Conservation (phyloP, 2,888 invertebrate species). For the Anthrax anthrax region DNA sequence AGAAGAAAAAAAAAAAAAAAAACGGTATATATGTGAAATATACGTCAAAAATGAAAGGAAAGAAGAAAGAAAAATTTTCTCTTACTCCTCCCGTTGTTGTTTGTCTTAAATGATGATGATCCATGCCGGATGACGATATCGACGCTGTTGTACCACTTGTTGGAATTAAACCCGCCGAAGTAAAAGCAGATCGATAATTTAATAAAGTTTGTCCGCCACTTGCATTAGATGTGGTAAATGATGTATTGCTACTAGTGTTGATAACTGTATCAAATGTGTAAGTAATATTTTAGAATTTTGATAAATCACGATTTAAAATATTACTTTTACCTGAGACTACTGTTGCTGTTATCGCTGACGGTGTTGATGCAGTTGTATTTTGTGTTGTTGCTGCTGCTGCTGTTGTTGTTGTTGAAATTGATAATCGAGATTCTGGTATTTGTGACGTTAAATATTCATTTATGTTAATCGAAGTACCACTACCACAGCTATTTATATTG, state of each 20-base stretch:
- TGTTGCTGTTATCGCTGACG: not conserved
- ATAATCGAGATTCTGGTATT: no score
- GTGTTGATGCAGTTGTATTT: not conserved
- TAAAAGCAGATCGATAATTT: not conserved
- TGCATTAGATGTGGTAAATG: no score
- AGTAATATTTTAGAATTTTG: no score
- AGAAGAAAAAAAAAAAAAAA: no score
- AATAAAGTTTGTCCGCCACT: not conserved
- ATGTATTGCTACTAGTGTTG: not conserved
- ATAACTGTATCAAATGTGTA: not conserved
- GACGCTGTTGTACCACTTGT: not conserved
- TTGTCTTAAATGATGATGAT: slow-evolving; percentile 13
- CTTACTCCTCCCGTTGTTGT: slow-evolving; percentile 12
- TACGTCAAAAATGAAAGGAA: no score
- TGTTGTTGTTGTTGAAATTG: no score
- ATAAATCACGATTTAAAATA: no score
- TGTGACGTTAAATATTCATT: not conserved
- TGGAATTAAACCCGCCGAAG: not conserved
- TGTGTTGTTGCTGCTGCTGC: not conserved
- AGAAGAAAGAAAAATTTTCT: not conserved
- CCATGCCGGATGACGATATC: slow-evolving; percentile 6
- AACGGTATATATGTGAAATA: no score
- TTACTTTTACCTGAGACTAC: not conserved
- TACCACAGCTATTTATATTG: no score
- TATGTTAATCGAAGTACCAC: not conserved